These are phyloP conservation scores for Tamandua tetradactyla DNA, from an alignment of 2,797 vertebrate species.

Conservation along the genomic window DNA sequence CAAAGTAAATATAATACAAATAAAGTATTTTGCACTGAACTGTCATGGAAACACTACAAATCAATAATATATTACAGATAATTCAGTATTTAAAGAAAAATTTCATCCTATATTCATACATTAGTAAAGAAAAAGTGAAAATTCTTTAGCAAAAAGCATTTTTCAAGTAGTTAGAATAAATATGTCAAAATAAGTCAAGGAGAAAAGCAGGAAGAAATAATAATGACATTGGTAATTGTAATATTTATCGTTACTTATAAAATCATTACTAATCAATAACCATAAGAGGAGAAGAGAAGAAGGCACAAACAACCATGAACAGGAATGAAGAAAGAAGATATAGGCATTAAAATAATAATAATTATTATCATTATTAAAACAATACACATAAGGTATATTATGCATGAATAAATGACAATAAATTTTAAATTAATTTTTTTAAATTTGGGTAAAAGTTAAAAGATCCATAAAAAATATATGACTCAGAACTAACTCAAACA, in stretches of 20 bases:
- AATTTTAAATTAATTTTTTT: not conserved
- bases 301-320: not conserved
- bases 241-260: too few relatives aligned
- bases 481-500: not conserved
- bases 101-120: not conserved
- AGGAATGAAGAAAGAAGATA: not conserved
- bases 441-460: not conserved
- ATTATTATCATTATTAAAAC: too few relatives aligned
- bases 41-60: not conserved
- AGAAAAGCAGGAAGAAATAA: not conserved
- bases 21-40: not conserved
- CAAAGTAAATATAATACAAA: not conserved
- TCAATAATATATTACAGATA: not conserved
- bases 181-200: not conserved
- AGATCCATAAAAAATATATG: not conserved
- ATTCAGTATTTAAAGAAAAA: not conserved
- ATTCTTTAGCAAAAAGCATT: not conserved
- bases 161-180: not conserved
- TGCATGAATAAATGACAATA: not conserved
- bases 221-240: not conserved
- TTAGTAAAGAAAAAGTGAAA: not conserved
- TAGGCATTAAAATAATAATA: not conserved
- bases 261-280: too few relatives aligned
- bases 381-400: too few relatives aligned
- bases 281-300: not conserved